Evolutionary conservation across 30 jellyfish, hydroid and myxozoan species (phyloP).

Genomic region (Chrysaora quinquecirrha): DNA sequence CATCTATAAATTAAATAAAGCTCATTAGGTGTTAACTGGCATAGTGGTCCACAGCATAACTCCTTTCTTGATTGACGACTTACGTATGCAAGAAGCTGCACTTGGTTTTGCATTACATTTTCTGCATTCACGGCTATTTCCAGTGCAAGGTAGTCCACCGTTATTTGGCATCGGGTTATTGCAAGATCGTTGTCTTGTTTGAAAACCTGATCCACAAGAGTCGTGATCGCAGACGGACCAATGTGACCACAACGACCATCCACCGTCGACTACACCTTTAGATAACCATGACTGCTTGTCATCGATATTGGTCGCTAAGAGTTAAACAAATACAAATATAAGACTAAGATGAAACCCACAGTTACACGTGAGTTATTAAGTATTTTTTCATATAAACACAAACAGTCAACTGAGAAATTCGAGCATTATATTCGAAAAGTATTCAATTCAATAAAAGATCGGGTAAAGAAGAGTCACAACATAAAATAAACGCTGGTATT

Average conservation of each 20-base stretch:
- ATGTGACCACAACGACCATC: constrained; percentile 66
- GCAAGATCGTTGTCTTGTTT: constrained; percentile 60
- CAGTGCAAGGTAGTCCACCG: constrained; percentile 82
- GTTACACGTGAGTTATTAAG: no score
- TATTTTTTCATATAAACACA: no score
- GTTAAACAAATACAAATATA: no score
- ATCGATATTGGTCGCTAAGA: constrained; percentile 38
- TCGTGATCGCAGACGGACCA: constrained; percentile 80
- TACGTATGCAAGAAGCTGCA: constrained; percentile 45
- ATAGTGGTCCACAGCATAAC: no score
- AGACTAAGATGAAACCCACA: no score
- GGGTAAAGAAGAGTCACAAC: no score
- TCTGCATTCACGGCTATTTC: constrained; percentile 52
- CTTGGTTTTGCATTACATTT: constrained; percentile 52
- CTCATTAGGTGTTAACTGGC: no score
- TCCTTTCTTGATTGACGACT: constrained; percentile 11
- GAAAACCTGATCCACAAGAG: constrained; percentile 73
- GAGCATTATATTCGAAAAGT: no score
- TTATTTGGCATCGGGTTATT: constrained; percentile 50
- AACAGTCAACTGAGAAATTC: no score
- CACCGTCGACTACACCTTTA: constrained; percentile 69
- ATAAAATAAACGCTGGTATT: no score
- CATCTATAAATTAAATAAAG: no score
- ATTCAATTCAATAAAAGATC: no score
- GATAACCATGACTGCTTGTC: constrained; percentile 53